Base-by-base conservation (phyloP, 2,113 vertebrate genomes). In the Ptychochromis oligacanthus region DNA sequence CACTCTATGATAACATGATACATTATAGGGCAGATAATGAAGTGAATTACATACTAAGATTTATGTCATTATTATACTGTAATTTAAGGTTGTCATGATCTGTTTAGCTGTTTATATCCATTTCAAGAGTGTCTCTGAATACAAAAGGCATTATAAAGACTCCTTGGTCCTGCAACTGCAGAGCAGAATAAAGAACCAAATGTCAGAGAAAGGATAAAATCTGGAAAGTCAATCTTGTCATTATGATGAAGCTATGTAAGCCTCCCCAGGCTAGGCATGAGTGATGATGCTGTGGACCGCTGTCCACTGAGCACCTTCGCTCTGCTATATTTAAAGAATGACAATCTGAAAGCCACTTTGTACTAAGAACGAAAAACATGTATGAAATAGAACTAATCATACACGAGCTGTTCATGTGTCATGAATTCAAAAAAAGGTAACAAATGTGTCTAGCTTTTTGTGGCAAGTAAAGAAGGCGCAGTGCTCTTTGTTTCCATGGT, bases 201-300 rank as follows among this genome's bases (percentile, higher is more conserved):
- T 92, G 93, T 93, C 90, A 77, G 88, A 87, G 82, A 91, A 90
- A 88, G 88, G 88, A 92, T 90, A 90, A 93, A 92, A 94, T 91
- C 88, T 92, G 87, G 84, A 94, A 91, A 92, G 91, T 95, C 93
- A 92, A 88, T 92, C 89, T 87, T 94, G 93, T 94, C 93, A 91
- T 92, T 93, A 92, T 93, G 94, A 95, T 93, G 87, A 94, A 94
- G 87, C 91, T 90, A 87, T 55, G 55, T 75, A 77, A 81, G 86
- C 75, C 87, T 92, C 92, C 92, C 84, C 56, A 28, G 89, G 92
- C 93, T 62, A 70, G 91, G 54, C 86, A 84, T 93, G 93, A 95
- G 81, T 88, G 93, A 94, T 94, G 94, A 84, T 76, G 54, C 79
- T 58, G 84, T 62, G 83, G 81, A 81, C 86, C 2, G 61, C 86